Evolutionary conservation across 2,888 invertebrate species (phyloP), one percentile per base, ranked within the genome.

Genomic region (Artemia sp.): DNA sequence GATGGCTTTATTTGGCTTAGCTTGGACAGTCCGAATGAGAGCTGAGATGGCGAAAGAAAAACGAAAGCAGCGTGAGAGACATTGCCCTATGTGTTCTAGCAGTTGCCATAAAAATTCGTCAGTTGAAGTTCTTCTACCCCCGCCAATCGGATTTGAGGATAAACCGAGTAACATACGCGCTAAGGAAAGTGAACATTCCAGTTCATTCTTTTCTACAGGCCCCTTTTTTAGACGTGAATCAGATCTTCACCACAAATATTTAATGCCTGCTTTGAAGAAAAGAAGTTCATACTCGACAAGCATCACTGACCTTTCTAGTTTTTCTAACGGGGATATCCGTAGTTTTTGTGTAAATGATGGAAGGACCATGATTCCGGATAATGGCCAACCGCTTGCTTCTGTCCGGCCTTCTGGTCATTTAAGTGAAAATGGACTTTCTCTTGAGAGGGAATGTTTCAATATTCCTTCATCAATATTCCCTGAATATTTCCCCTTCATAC

Each of bases 1-100:
- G n/a, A 88, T 88, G 88, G 89, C 89, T 83, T 85, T 88, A 77
- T 88, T 89, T 83, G 88, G 88, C 80, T 86, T 88, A 85, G 88
- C 88, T 81, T 88, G 88, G 88, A 83, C 88, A 79, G 80, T 88
- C 79, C 86, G 88, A 76, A 86, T 88, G 80, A 86, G 88, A 79
- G 85, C 87, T 75, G 87, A 88, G 78, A 85, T 88, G 79, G 64
- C 64, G 24, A 58, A 58, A 58, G 64, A 58, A 58, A 58, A 58
- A 58, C 64, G 64, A 24, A 58, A 58, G 24, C 64, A 58, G n/a
- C 64, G 64, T 19, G 14, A n/a, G 64, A 58, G 64, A 58, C n/a
- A 58, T 58, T 58, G 24, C 2, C 10, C 8, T 10, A 19, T 58
- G 64, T 58, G 64, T 9, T 58, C 14, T 24, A 58, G 64, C n/a